Evolutionary conservation across 2,797 vertebrate species (phyloP).

Genomic region (Thaleichthys pacificus): DNA sequence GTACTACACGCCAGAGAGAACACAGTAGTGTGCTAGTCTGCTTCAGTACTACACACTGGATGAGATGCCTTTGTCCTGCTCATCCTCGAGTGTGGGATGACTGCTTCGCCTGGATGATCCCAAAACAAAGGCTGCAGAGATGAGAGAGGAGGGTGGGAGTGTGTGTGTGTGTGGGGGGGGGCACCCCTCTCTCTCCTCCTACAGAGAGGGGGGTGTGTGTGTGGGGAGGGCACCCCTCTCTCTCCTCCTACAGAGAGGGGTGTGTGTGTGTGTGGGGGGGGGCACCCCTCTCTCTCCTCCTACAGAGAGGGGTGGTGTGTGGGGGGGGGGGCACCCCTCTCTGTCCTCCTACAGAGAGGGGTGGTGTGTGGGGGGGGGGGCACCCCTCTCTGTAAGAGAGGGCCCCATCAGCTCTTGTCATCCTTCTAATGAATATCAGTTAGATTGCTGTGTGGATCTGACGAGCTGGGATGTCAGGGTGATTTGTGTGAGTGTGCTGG

Average conservation of each 20-base stretch:
- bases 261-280: constrained; percentile 10
- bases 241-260: constrained; percentile 11
- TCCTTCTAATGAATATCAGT: constrained; percentile 99
- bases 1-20: no score
- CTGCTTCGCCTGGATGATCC: constrained; percentile 66
- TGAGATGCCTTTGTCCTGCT: constrained; percentile 55
- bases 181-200: not conserved
- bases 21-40: not conserved
- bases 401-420: constrained; percentile 97
- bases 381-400: constrained; percentile 57
- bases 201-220: constrained; percentile 61
- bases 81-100: constrained; percentile 62
- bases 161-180: constrained; percentile 59
- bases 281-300: constrained; percentile 5
- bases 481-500: constrained; percentile 98
- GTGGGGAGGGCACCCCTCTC: constrained; percentile 59
- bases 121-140: constrained; percentile 77
- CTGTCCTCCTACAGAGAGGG: constrained; percentile 13
- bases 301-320: constrained; percentile 61
- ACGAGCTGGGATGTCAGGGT: constrained; percentile 99
- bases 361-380: no score
- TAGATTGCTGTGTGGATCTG: constrained; percentile 99
- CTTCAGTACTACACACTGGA: not conserved
- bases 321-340: constrained; percentile 61
- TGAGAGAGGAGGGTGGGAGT: constrained; percentile 7